Evolutionary conservation across 2,113 vertebrate species (phyloP), one percentile per base, ranked within the genome.

Genomic region (Setophaga kirtlandii): DNA sequence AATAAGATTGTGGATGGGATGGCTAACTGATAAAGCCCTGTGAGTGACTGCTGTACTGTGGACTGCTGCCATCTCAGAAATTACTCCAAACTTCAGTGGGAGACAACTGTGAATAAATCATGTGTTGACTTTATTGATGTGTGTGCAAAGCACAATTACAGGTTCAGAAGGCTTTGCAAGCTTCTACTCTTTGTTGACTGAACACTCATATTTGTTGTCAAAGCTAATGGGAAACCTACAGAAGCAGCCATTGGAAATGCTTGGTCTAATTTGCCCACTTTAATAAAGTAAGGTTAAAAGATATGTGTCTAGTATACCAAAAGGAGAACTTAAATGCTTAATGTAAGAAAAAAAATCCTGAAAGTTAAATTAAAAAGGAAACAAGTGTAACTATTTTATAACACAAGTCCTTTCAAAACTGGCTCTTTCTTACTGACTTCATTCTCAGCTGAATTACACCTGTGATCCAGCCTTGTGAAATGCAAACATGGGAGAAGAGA

Each of bases 401-500:
- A 42, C 35, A 11, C 4, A 65, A 47, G 21, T 71, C 20, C 3
- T 35, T 81, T 9, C 11, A 74, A 75, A 39, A 53, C 8, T 35
- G 55, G 18, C 15, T 56, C 17, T 56, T 84, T 82, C 82, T 52
- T 69, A 89, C 15, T 65, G n/a, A 56, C 15, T 81, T 82, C 30
- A 35, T 71, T 83, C 25, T 77, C 50, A 65, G 14, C 5, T 76
- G 67, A 88, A 67, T 56, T 25, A 69, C 46, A 64, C 24, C 31
- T 60, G 15, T 42, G 41, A 60, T 60, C 35, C 23, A 85, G 10
- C 7, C 27, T 28, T 56, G 15, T 41, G 53, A 69, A 79, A 6
- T 56, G 16, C 8, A 83, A 58, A 28, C 0, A 0, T 52, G 35
- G 33, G 17, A 70, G 24, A 69, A 76, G 8, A 78, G 8, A 33